Conservation (phyloP, 1,140 invertebrate species). For the Aculops lycopersici region DNA sequence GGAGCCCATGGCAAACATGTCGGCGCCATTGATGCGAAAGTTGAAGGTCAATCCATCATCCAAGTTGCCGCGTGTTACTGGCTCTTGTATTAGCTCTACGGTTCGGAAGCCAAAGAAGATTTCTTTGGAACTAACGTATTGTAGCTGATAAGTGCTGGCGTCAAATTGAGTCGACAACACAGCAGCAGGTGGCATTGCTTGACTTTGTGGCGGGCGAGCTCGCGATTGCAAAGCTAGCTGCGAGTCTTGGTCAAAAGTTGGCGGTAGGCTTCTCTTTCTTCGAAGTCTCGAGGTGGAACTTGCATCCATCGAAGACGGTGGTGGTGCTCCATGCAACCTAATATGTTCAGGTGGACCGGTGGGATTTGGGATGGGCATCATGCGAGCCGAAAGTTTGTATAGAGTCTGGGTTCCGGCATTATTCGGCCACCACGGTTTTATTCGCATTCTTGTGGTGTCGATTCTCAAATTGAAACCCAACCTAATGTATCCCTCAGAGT, state of each 20-base stretch:
- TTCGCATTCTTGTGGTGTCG: slow-evolving; percentile 17
- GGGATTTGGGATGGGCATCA: slow-evolving; percentile 6
- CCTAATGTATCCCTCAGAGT: not conserved
- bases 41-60: slow-evolving; percentile 40
- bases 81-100: slow-evolving; percentile 26
- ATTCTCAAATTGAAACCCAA: not conserved
- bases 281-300: not conserved
- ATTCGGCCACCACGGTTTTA: slow-evolving; percentile 63
- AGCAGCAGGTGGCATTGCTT: slow-evolving; percentile 5
- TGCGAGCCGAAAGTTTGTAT: slow-evolving; percentile 28
- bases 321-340: not conserved
- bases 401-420: slow-evolving; percentile 49
- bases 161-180: not conserved
- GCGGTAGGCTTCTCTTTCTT: not conserved
- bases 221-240: not conserved
- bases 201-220: too few relatives aligned
- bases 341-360: not conserved
- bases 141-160: slow-evolving; percentile 12
- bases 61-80: slow-evolving; percentile 12
- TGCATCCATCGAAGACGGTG: not conserved
- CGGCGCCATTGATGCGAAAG: slow-evolving; percentile 48
- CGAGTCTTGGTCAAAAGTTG: not conserved
- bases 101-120: slow-evolving; percentile 49
- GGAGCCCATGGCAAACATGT: slow-evolving; percentile 79
- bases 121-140: slow-evolving; percentile 12